Evolutionary conservation across 2,888 invertebrate species (phyloP).

Genomic region (Acleris literana): DNA sequence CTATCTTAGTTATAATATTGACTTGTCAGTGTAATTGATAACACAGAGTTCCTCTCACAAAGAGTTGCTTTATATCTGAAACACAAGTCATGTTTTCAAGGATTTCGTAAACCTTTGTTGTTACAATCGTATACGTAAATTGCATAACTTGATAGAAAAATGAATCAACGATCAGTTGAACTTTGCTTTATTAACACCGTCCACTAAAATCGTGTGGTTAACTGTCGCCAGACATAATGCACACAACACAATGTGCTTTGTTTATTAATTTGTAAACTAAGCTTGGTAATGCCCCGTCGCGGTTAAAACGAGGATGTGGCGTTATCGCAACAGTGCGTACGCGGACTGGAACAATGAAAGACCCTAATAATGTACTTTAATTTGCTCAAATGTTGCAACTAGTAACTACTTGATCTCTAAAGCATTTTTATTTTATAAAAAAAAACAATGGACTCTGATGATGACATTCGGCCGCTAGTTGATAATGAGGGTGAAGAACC

Average conservation of each 20-base stretch:
- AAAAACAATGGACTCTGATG: constrained; percentile 62
- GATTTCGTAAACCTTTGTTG: constrained; percentile 20
- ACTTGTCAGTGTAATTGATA: neutral
- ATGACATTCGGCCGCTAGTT: constrained; percentile 70
- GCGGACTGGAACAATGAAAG: constrained; percentile 6
- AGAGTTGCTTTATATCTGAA: neutral
- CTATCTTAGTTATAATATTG: neutral
- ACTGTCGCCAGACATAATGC: neutral
- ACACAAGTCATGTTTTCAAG: constrained; percentile 12
- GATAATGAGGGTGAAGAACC: constrained; percentile 52
- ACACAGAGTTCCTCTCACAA: neutral
- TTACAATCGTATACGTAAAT: constrained; percentile 23
- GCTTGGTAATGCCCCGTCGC: constrained; percentile 11
- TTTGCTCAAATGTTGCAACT: neutral
- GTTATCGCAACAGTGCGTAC: constrained; percentile 7
- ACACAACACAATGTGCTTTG: constrained; percentile 16
- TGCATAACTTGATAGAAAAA: constrained; percentile 14
- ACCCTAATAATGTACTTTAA: neutral
- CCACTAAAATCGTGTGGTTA: neutral
- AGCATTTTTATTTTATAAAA: constrained; percentile 23
- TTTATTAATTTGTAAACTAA: constrained; percentile 15
- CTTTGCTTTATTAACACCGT: constrained; percentile 4
- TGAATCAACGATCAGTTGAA: neutral
- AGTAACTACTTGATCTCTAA: constrained; percentile 21
- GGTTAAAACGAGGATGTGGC: constrained; percentile 3